Evolutionary conservation across 2,797 vertebrate genomes (phyloP).

Genomic region (Anas bahamensis): DNA sequence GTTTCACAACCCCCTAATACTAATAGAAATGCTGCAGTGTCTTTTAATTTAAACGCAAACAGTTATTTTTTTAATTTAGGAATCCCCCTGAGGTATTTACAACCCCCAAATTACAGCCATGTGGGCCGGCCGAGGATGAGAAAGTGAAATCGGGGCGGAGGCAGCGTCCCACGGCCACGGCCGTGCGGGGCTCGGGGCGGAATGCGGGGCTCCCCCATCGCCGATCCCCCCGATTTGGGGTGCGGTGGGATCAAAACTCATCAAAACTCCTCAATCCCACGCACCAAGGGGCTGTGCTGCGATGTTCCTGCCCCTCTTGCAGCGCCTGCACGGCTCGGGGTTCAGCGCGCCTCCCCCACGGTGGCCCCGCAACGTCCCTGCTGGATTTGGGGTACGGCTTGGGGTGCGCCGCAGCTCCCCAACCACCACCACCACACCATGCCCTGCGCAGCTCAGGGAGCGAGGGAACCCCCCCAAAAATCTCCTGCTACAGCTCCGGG

Average conservation of each 20-base stretch:
- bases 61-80: constrained; percentile 38
- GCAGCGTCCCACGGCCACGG: neutral
- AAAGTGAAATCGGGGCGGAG: neutral
- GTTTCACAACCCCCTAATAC: constrained; percentile 32
- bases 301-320: neutral
- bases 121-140: neutral
- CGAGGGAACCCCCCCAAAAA: neutral
- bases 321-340: neutral
- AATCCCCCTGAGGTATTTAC: constrained; percentile 53
- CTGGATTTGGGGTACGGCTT: fast-evolving
- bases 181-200: neutral
- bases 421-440: neutral
- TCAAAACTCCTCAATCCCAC: neutral
- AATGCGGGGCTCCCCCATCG: fast-evolving
- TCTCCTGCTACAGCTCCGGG: neutral
- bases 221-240: neutral
- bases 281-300: neutral
- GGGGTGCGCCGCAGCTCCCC: neutral
- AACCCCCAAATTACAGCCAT: constrained; percentile 53
- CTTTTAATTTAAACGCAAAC: constrained; percentile 40
- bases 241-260: no score
- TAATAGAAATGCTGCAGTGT: constrained; percentile 14
- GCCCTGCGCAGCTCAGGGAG: neutral
- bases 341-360: neutral
- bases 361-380: neutral